Evolutionary conservation across 2,888 invertebrate genomes (phyloP), one percentile per base, ranked within the genome.

Genomic region (Opisthograptis luteolata): DNA sequence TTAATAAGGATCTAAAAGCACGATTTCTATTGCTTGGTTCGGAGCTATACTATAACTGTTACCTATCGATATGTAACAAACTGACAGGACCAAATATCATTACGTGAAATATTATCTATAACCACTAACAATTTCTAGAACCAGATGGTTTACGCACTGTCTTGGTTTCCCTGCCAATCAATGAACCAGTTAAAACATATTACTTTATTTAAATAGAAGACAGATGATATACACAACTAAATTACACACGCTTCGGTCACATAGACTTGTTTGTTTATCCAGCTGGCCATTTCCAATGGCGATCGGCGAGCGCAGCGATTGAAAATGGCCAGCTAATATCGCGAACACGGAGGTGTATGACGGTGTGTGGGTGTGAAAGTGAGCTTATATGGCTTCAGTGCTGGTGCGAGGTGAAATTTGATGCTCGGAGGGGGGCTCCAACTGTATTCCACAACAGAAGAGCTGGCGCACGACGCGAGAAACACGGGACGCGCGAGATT

Each of bases 381-480:
- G 43, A 10, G 45, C 32, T 59, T 81, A 87, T 54, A 85, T 76
- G 65, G 71, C 83, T 44, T 66, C 59, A 55, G 55, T 40, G 52
- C 55, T 41, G 44, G 40, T 46, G 35, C 73, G 66, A 20, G 66
- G 57, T 14, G 81, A 74, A 9, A 86, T 45, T 46, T 80, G 67
- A 58, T 86, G 79, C 55, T 88, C 87, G 51, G 87, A 87, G 61
- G 84, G 75, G 2, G 81, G 70, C 17, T 79, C 77, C 68, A 81
- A 73, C 22, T 74, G 65, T 28, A 80, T 70, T 46, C 88, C 87
- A 68, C 89, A 89, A 72, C 89, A 89, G 73, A 89, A 75, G 63
- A 87, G 70, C 58, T 83, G 80, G 7, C 87, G 84, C 57, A 87
- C 70, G 39, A 66, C 84, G 68, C 83, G 86, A 24, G 79, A 75